phyloP scores from a whole-genome alignment of 2,888 invertebrate genomes.

The Metellina segmentata region DNA sequence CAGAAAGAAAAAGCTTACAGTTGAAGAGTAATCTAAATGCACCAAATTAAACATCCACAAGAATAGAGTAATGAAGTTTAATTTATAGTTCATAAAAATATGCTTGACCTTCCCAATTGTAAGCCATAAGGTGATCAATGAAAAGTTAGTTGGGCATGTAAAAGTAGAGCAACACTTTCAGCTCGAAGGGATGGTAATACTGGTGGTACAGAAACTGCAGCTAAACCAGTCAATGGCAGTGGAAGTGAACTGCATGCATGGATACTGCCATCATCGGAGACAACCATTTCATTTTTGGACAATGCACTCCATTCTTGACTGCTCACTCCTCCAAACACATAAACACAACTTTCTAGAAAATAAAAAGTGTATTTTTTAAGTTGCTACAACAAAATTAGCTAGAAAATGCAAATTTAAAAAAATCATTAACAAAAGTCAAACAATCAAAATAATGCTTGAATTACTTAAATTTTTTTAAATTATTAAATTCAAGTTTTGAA shows the following conservation, averaged over 20 bases:
- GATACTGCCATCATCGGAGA: slow-evolving; percentile 49
- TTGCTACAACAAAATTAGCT: no score
- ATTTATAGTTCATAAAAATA: neutral
- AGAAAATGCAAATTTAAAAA: no score
- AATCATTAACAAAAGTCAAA: no score
- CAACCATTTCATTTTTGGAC: slow-evolving; percentile 65
- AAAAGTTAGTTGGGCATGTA: slow-evolving; percentile 64
- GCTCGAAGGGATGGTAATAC: slow-evolving; percentile 46
- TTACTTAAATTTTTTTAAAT: no score
- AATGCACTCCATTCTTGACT: slow-evolving; percentile 73
- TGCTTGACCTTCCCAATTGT: no score
- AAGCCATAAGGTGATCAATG: slow-evolving; percentile 4
- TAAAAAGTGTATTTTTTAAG: neutral
- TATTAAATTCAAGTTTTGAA: no score
- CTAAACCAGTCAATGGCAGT: slow-evolving; percentile 60
- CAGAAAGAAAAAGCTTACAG: no score
- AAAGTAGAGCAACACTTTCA: slow-evolving; percentile 46
- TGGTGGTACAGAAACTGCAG: slow-evolving; percentile 68
- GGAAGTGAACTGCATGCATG: slow-evolving; percentile 54
- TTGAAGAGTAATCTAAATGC: neutral
- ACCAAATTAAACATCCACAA: neutral
- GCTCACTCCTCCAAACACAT: slow-evolving; percentile 69
- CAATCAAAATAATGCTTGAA: no score
- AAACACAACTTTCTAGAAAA: slow-evolving; percentile 69
- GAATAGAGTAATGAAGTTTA: no score